These are phyloP conservation scores for Diarsia brunnea DNA, from an alignment of 2,888 invertebrate genomes.

Conservation along the genomic window DNA sequence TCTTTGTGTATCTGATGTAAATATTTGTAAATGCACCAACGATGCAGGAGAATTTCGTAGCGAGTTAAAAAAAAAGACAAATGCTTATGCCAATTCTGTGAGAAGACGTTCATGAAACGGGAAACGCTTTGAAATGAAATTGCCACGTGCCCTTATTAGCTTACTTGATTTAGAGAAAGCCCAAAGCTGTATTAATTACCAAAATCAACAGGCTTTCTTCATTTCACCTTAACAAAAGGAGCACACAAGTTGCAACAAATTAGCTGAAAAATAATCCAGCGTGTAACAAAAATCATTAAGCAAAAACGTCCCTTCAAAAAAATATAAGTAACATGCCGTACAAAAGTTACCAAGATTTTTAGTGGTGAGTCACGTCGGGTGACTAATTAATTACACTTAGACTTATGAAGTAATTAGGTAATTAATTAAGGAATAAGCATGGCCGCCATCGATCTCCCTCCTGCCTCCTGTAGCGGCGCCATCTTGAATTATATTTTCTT, in stretches of 20 bases:
- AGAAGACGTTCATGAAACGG: neutral
- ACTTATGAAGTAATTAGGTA: conserved; percentile 70
- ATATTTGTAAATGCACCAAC: too few relatives aligned
- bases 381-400: conserved; percentile 71
- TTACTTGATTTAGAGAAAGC: neutral
- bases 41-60: neutral
- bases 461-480: conserved; percentile 24
- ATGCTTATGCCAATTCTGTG: neutral
- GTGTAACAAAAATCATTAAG: neutral
- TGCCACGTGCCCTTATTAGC: neutral
- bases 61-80: neutral
- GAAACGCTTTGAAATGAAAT: neutral
- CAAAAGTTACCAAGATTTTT: conserved; percentile 49
- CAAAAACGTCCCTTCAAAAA: conserved; percentile 2
- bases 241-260: neutral
- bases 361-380: conserved; percentile 55
- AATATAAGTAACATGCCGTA: conserved; percentile 3
- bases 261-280: neutral
- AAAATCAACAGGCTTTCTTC: neutral
- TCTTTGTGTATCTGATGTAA: neutral
- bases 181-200: neutral
- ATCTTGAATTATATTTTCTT: conserved; percentile 22
- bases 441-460: conserved; percentile 58
- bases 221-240: neutral
- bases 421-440: conserved; percentile 69